A percentile compares a stretch with the other conserved stretches of the same genome.
These are phyloP conservation scores for Leptopilina syphax DNA, from an alignment of 2,888 invertebrate species.

Conservation along the genomic window DNA sequence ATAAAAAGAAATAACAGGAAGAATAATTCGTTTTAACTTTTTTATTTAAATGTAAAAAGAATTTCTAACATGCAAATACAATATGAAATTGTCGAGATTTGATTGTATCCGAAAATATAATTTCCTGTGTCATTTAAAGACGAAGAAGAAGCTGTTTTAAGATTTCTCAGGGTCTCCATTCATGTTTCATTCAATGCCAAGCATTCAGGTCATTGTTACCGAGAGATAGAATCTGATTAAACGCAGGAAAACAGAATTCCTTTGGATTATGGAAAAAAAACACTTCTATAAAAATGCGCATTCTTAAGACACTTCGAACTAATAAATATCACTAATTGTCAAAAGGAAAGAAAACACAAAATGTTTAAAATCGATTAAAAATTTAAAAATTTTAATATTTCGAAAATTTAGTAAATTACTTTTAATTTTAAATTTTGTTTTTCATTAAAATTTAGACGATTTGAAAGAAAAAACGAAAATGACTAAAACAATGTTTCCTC, in stretches of 20 bases:
- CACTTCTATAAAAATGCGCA: background rate
- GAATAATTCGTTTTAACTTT: background rate
- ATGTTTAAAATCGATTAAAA: background rate
- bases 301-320: background rate
- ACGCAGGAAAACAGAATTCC: constrained; percentile 16
- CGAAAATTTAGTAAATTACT: too few relatives aligned
- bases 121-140: constrained; percentile 24
- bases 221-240: constrained; percentile 38
- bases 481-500: too few relatives aligned
- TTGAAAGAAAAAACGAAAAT: background rate
- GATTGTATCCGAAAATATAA: background rate
- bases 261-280: background rate
- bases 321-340: background rate
- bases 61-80: background rate
- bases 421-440: too few relatives aligned
- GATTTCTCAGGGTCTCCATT: constrained; percentile 51
- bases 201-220: constrained; percentile 60
- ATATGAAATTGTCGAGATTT: background rate
- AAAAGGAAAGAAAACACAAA: background rate
- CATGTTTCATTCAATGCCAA: constrained; percentile 52
- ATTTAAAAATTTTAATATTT: too few relatives aligned
- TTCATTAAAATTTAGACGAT: too few relatives aligned
- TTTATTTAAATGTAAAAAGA: background rate
- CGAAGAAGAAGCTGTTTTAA: constrained; percentile 26
- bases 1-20: background rate